Evolutionary conservation across 2,113 vertebrate genomes (phyloP).

Genomic region (Perca fluviatilis): DNA sequence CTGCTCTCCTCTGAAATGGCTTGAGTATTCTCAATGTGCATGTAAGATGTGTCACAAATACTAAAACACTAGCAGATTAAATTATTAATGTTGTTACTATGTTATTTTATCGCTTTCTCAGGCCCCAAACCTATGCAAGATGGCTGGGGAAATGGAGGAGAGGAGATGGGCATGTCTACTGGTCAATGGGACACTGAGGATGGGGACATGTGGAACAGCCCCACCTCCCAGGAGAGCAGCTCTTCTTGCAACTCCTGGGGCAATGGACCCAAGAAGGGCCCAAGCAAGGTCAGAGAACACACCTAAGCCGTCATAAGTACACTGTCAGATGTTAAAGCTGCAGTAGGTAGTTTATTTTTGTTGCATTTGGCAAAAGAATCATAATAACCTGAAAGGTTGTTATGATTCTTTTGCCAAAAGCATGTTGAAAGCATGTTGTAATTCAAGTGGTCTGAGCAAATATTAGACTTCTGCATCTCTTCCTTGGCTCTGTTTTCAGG

Average conservation of each 20-base stretch:
- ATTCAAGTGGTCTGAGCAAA: too few relatives aligned
- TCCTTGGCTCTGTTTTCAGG: too few relatives aligned
- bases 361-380: too few relatives aligned
- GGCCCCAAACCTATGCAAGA: conserved; percentile 99
- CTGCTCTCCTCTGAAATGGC: background rate
- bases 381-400: too few relatives aligned
- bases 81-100: background rate
- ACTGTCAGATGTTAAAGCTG: background rate
- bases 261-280: conserved; percentile 91
- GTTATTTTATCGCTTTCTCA: conserved; percentile 61
- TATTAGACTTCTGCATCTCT: too few relatives aligned
- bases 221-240: conserved; percentile 93
- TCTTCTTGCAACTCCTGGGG: conserved; percentile 96
- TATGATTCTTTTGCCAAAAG: too few relatives aligned
- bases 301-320: background rate
- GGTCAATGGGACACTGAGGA: conserved; percentile 95
- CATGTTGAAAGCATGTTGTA: too few relatives aligned
- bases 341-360: too few relatives aligned
- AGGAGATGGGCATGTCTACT: conserved; percentile 89
- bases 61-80: background rate
- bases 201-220: conserved; percentile 95
- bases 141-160: conserved; percentile 94
- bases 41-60: background rate
- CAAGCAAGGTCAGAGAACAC: conserved; percentile 88
- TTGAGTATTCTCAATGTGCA: background rate